Base-by-base conservation (phyloP, 2,797 vertebrate genomes). In the Phoxinus dragarum region DNA sequence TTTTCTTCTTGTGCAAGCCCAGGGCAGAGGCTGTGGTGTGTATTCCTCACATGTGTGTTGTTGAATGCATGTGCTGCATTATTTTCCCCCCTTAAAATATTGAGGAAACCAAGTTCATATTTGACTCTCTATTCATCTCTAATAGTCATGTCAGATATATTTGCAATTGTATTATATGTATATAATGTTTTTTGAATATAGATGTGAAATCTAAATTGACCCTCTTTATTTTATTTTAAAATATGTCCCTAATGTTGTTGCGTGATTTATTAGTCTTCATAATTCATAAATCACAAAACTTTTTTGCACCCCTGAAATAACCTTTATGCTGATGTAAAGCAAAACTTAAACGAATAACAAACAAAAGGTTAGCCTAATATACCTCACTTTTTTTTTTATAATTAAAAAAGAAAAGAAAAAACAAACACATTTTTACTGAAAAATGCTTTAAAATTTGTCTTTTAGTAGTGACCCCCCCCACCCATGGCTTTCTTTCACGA, bases 1-100 rank as follows among this genome's bases (percentile, higher is more conserved):
- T 88, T 74, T 85, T 82, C 76, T 86, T 82, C 61, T 77, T 49
- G 77, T 34, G 61, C 12, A 61, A 67, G 40, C 66, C 17, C 67
- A 75, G 61, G 81, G 77, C 56, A 73, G 54, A 59, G 49, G 68
- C 42, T 56, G 36, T 54, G 71, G 49, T 83, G 67, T 74, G 80
- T 88, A 54, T 36, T 49, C 34, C 49, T 54, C 44, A 61, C 54
- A 56, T 64, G 8, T 73, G 44, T 73, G 67, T 61, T 36, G 47
- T 85, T 49, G 47, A 2, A 11, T 78, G 36, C 36, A 66, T 78
- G 47, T 74, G 14, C 5, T 56, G 75, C 49, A 12, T 31, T 21
- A 1, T n/a, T 67, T 47, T 81, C 49, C 27, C 0, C 19, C 31
- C 11, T 76, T 14, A 14, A 75, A 75, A 54, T 54, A 21, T 76